Base-by-base conservation (phyloP, 1,140 invertebrate species). In the Cotesia chilonis region DNA sequence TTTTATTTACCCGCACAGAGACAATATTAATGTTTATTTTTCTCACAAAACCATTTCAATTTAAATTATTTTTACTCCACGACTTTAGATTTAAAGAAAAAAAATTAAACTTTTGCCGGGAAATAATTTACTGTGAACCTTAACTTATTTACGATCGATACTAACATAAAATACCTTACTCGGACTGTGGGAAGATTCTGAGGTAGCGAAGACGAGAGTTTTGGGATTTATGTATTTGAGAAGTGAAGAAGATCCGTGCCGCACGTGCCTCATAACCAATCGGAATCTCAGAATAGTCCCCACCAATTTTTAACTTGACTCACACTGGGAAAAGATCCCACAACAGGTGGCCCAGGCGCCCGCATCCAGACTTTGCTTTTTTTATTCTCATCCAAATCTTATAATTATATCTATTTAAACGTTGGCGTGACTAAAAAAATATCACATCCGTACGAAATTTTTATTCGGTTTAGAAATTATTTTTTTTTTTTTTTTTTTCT, bases 251-350 rank as follows among this genome's bases (percentile, higher is more conserved):
- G 81, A 79, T 81, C 81, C 77, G 73, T 64, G 76, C 77, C 84
- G 85, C 85, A 87, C 85, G 85, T 86, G 85, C 83, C 84, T 75
- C 47, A 10, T 38, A 60, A 77, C 85, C 85, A 87, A 87, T 86
- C 36, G 61, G 14, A 72, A 60, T 38, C 20, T 2, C 61, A 35
- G 2, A 51, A 2, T 0, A 2, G 4, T 1, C 20, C 79, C 82
- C 81, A 76, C 82, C 72, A 59, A 6, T 60, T 66, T 63, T 70
- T 61, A 66, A 74, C 20, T 71, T 64, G 37, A 4, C 70, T 70
- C 64, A 61, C 64, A 71, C 75, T 69, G 69, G 59, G 70, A 67
- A 51, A 64, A 70, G 78, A 74, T 75, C 65, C 71, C 41, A 60
- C 60, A 73, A 87, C 85, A 87, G 85, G 85, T 87, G 84, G 83